Evolutionary conservation across 2,888 invertebrate genomes (phyloP).

Genomic region (Cerastoderma edule): DNA sequence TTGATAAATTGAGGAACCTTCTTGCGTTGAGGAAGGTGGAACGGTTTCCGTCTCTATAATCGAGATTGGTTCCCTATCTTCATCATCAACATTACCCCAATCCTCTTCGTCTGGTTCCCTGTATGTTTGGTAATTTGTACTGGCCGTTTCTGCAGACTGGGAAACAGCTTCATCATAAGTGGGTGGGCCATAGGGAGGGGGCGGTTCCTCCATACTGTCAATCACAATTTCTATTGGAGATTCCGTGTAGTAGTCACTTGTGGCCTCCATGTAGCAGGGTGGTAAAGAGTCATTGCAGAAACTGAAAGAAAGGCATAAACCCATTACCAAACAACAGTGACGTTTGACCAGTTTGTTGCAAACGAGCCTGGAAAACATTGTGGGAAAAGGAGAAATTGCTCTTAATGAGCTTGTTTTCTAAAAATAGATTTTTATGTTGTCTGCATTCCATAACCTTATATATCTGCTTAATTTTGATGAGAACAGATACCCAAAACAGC

Average conservation of each 20-base stretch:
- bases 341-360: too few relatives aligned
- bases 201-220: slow-evolving; percentile 41
- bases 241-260: slow-evolving; percentile 51
- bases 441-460: too few relatives aligned
- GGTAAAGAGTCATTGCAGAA: slow-evolving; percentile 37
- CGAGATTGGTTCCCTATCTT: neutral
- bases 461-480: too few relatives aligned
- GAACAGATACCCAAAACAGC: too few relatives aligned
- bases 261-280: slow-evolving; percentile 51
- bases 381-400: too few relatives aligned
- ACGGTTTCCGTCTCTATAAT: neutral
- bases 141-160: slow-evolving; percentile 14
- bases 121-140: neutral
- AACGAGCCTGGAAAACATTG: too few relatives aligned
- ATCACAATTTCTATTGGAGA: slow-evolving; percentile 32
- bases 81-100: slow-evolving; percentile 1
- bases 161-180: slow-evolving; percentile 47
- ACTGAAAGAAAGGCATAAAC: slow-evolving; percentile 19
- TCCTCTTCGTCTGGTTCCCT: neutral
- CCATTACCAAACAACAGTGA: neutral
- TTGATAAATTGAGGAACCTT: neutral
- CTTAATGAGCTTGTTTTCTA: too few relatives aligned
- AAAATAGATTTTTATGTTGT: too few relatives aligned
- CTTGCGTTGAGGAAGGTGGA: neutral
- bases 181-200: slow-evolving; percentile 56